These are phyloP conservation scores for Petaurus breviceps DNA, from an alignment of 2,113 vertebrate species.

Conservation along the genomic window DNA sequence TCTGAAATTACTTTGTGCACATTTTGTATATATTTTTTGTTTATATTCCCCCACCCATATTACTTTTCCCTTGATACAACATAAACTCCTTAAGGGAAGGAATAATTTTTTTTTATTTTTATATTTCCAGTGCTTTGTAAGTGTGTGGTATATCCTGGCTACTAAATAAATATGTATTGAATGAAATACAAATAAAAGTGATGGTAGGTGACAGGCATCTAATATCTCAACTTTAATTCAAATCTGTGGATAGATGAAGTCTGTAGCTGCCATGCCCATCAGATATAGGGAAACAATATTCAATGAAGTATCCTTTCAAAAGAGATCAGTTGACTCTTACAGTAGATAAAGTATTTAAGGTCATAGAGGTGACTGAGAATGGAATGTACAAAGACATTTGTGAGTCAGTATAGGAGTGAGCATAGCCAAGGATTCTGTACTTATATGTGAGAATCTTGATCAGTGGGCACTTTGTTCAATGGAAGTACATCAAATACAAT, in stretches of 20 bases:
- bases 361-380: not conserved
- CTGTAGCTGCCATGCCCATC: not conserved
- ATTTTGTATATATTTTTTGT: not conserved
- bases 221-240: not conserved
- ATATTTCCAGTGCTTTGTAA: not conserved
- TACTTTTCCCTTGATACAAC: not conserved
- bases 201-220: not conserved
- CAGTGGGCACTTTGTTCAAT: not conserved
- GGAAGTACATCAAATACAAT: not conserved
- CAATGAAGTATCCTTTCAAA: not conserved
- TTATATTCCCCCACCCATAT: not conserved
- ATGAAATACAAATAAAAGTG: not conserved
- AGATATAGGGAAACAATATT: not conserved
- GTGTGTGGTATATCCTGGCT: not conserved
- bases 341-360: not conserved
- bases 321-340: not conserved
- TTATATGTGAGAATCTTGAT: not conserved
- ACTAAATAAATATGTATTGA: not conserved
- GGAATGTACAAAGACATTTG: not conserved
- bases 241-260: not conserved
- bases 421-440: not conserved
- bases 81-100: not conserved
- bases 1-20: not conserved
- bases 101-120: not conserved
- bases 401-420: not conserved